Evolutionary conservation across 2,888 invertebrate species (phyloP).

Genomic region (Microplitis deprimator): DNA sequence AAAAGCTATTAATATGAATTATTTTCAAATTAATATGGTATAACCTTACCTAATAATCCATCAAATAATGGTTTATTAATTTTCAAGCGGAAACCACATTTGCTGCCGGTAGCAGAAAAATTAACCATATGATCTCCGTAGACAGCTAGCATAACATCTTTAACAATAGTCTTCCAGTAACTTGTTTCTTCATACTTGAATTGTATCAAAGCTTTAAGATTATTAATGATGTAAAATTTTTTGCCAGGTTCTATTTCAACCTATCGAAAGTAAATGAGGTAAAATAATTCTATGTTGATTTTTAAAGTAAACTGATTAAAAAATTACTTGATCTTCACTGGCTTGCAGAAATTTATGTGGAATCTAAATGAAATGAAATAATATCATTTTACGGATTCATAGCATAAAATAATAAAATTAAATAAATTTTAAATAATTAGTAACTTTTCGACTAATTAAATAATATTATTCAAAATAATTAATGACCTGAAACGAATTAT

Average conservation of each 20-base stretch:
- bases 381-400: too few relatives aligned
- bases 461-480: too few relatives aligned
- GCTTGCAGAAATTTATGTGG: too few relatives aligned
- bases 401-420: too few relatives aligned
- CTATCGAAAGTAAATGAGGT: background rate
- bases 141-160: background rate
- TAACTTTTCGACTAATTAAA: too few relatives aligned
- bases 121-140: background rate
- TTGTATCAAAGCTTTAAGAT: background rate
- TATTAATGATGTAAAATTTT: background rate
- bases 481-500: too few relatives aligned
- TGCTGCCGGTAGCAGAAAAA: background rate
- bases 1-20: background rate
- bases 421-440: too few relatives aligned
- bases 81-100: background rate
- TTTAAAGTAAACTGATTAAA: too few relatives aligned
- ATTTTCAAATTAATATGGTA: background rate
- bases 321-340: too few relatives aligned
- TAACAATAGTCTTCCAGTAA: background rate
- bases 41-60: background rate
- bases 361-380: too few relatives aligned
- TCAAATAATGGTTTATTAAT: background rate
- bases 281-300: background rate
- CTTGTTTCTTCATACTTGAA: background rate
- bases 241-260: background rate